Evolutionary conservation across 2,888 invertebrate species (phyloP).

Genomic region (Clanis bilineata): DNA sequence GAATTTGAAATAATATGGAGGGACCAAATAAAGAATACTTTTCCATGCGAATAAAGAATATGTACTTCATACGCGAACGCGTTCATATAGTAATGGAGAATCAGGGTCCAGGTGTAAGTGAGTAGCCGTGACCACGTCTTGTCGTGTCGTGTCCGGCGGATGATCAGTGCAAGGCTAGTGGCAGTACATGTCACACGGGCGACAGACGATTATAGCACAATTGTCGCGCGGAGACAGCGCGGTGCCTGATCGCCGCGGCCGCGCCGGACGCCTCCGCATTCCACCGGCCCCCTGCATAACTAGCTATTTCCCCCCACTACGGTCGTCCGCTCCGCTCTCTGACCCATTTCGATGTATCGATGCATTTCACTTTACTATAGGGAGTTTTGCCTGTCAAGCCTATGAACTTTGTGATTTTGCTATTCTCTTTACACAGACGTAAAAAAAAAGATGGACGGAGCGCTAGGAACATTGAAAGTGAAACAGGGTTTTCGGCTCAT

Average conservation of each 20-base stretch:
- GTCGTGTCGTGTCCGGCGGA: neutral
- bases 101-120: conserved; percentile 14
- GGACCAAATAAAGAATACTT: no score
- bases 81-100: no score
- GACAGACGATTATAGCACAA: conserved; percentile 33
- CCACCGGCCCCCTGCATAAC: conserved; percentile 54
- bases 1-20: no score
- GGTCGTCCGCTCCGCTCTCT: conserved; percentile 16
- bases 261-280: conserved; percentile 58
- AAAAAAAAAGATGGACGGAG: no score
- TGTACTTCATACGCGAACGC: no score
- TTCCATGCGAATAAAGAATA: no score
- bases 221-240: conserved; percentile 22
- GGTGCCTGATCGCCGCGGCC: conserved; percentile 30
- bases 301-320: conserved; percentile 49
- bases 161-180: neutral
- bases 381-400: no score
- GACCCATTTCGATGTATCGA: neutral
- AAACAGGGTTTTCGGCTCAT: no score
- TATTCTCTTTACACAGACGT: no score
- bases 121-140: neutral
- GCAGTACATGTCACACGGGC: conserved; percentile 10
- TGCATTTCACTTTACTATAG: neutral
- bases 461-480: neutral
- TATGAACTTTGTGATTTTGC: no score